These are phyloP conservation scores for Seriola rivoliana DNA, from an alignment of 2,113 vertebrate species.

Conservation along the genomic window DNA sequence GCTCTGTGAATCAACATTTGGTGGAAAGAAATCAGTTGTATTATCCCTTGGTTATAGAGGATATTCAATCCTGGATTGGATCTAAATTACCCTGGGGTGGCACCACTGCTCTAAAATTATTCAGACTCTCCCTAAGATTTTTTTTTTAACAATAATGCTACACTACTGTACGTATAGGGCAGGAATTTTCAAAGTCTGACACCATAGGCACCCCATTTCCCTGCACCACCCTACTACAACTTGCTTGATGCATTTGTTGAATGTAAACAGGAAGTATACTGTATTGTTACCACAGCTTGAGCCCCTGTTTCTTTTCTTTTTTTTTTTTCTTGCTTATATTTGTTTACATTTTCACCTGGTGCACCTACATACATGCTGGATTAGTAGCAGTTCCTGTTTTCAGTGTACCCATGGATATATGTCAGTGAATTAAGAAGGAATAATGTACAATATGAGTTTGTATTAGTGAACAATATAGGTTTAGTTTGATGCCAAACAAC, in stretches of 20 bases:
- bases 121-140: background rate
- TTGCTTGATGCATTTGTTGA: background rate
- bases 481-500: conserved; percentile 9
- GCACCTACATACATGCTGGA: too few species aligned
- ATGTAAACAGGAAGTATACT: background rate
- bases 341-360: background rate
- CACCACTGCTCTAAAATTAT: background rate
- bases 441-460: background rate
- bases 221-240: background rate
- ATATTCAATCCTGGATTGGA: background rate
- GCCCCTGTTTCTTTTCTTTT: too few species aligned
- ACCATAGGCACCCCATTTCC: background rate
- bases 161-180: too few species aligned
- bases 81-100: background rate
- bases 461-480: background rate
- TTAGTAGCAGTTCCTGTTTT: too few species aligned
- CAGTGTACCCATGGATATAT: too few species aligned
- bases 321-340: background rate
- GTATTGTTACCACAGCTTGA: too few species aligned
- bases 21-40: background rate
- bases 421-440: too few species aligned
- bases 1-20: background rate
- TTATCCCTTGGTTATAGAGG: background rate
- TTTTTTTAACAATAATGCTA: too few species aligned
- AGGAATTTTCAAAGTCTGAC: background rate